A percentile compares a stretch with the other conserved stretches of the same genome.
Evolutionary conservation across 2,888 invertebrate genomes (phyloP).

Genomic region (Agrypnus murinus): DNA sequence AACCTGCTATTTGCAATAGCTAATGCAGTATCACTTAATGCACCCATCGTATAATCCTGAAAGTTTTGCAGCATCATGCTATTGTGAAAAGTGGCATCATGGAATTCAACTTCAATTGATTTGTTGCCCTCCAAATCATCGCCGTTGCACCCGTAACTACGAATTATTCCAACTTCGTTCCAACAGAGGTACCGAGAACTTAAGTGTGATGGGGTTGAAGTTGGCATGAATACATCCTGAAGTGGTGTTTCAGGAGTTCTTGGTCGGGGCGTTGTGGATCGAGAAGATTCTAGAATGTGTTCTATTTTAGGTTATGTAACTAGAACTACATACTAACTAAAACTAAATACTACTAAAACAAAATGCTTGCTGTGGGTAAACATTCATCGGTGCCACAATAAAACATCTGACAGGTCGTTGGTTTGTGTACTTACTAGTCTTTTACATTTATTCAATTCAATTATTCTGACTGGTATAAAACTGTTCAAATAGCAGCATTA

Average conservation of each 20-base stretch:
- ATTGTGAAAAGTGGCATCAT: slow-evolving; percentile 92
- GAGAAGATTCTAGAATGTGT: slow-evolving; percentile 52
- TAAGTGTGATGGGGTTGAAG: slow-evolving; percentile 89
- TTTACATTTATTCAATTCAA: too few species aligned
- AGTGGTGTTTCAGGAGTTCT: slow-evolving; percentile 73
- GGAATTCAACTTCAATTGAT: slow-evolving; percentile 95
- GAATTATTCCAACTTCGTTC: slow-evolving; percentile 95
- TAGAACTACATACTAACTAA: too few species aligned
- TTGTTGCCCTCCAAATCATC: slow-evolving; percentile 71
- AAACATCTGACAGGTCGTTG: too few species aligned
- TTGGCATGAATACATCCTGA: slow-evolving; percentile 93
- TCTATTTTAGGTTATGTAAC: too few species aligned
- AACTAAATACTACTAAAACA: too few species aligned
- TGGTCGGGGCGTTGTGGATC: slow-evolving; percentile 64
- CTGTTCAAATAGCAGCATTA: too few species aligned
- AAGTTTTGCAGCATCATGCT: slow-evolving; percentile 92
- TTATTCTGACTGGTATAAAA: too few species aligned
- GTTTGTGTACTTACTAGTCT: too few species aligned
- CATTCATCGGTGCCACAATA: too few species aligned
- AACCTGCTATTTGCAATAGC: slow-evolving; percentile 84
- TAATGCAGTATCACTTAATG: slow-evolving; percentile 86
- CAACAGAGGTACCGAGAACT: slow-evolving; percentile 85
- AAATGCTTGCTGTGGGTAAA: too few species aligned
- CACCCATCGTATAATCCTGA: slow-evolving; percentile 89
- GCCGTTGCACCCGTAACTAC: slow-evolving; percentile 79